Evolutionary conservation across 2,797 vertebrate species (phyloP).

Genomic region (Aldrovandia affinis): DNA sequence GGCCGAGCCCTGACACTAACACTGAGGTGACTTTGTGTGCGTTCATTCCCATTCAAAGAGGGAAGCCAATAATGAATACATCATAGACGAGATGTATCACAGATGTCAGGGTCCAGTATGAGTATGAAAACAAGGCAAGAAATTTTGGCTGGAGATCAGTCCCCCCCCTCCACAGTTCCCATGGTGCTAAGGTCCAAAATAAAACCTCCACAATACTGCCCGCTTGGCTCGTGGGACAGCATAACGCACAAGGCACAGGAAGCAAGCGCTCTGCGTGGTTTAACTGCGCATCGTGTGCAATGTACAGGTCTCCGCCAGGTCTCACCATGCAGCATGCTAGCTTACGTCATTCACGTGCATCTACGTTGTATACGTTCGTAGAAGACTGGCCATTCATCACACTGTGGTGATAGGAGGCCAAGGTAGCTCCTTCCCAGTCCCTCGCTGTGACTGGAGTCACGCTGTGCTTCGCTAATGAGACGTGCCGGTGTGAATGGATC

Average conservation of each 20-base stretch:
- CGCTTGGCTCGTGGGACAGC: background rate
- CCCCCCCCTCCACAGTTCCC: background rate
- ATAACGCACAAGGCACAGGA: background rate
- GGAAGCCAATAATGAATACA: background rate
- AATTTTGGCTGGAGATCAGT: background rate
- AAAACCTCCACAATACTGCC: background rate
- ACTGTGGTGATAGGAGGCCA: background rate
- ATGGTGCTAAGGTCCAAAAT: background rate
- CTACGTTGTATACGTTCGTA: background rate
- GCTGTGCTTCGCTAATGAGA: background rate
- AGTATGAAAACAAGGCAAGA: background rate
- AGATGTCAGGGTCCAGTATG: background rate
- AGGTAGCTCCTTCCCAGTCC: background rate
- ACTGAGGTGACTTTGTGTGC: constrained; percentile 6
- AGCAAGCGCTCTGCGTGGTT: background rate
- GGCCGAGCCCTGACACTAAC: background rate
- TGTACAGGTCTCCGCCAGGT: background rate
- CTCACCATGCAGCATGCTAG: background rate
- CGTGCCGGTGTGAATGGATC: background rate
- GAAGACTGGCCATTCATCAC: background rate
- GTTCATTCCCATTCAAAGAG: background rate
- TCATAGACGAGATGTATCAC: background rate
- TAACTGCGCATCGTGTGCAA: background rate
- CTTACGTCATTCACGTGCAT: background rate
- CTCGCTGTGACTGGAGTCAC: too few species aligned